Conservation (phyloP, 2,113 vertebrate species). For the Lophotis ruficrista region DNA sequence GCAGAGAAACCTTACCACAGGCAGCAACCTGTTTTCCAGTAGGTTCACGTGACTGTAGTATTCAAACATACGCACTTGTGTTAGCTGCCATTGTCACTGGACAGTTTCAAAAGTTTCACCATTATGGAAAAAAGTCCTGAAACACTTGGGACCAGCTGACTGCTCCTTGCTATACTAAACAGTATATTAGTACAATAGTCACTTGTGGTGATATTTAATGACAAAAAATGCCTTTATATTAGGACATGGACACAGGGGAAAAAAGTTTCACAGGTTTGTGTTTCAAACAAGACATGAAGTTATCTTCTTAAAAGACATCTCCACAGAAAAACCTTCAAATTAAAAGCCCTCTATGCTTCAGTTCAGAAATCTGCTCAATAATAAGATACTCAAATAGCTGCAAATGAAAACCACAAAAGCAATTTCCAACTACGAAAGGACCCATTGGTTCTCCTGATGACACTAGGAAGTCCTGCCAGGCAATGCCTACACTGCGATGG, state of each 20-base stretch:
- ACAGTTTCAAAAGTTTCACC: not conserved
- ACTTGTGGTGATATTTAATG: not conserved
- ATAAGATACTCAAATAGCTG: not conserved
- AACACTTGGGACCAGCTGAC: not conserved
- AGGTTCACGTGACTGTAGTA: accelerated
- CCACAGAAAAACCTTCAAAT: not conserved
- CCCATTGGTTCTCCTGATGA: accelerated
- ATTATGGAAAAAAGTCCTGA: not conserved
- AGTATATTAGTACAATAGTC: not conserved
- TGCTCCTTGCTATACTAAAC: not conserved
- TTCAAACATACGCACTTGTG: accelerated
- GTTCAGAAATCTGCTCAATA: not conserved
- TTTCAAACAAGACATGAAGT: not conserved
- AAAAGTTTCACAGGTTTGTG: not conserved
- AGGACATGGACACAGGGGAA: not conserved
- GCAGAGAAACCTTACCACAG: not conserved
- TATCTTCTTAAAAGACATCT: not conserved
- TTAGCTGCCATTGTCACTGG: not conserved
- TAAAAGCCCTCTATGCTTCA: not conserved
- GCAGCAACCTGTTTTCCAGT: not conserved
- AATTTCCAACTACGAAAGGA: not conserved
- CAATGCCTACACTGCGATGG: accelerated
- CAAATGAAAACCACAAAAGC: not conserved
- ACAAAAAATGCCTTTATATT: not conserved
- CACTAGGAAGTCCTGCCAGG: not conserved